Base-by-base conservation (phyloP, 2,113 vertebrate species). In the Columba janthina region DNA sequence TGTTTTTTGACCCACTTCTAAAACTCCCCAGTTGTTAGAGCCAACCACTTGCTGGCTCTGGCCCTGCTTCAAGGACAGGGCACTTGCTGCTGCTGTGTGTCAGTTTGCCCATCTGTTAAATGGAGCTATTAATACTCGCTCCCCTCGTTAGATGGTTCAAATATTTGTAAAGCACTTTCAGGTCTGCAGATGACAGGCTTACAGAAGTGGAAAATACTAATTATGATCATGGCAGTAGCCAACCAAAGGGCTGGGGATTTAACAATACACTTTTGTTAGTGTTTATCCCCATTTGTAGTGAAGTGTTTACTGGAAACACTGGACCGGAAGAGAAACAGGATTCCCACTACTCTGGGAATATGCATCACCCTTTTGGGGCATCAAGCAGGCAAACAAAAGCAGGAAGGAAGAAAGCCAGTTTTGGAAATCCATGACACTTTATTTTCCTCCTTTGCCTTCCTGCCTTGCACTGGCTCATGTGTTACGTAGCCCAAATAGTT, bases 371-470 rank as follows among this genome's bases (percentile, higher is more conserved):
- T 81, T 89, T 26, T 60, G 0, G 88, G 93, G 79, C 83, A 95
- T 70, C 86, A 73, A 50, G 60, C 28, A 82, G 85, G 61, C 85
- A 93, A 86, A 97, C 88, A 94, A 96, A 97, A 89, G 90, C 92
- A 94, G 94, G 96, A 97, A 97, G 93, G 96, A 97, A 95, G 92
- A 80, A 96, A 95, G 85, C 46, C 79, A 86, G 51, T 61, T 93
- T 75, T 91, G 83, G 80, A 96, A 95, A 86, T 64, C 83, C 85
- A 62, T 0, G 1, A 54, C 34, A 36, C 66, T 92, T 82, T 77
- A 84, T 87, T 96, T 85, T 88, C 72, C 20, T 94, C 40, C 88
- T 92, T 95, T 89, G 80, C 86, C 53, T 95, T 95, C 88, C 94
- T 93, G 90, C 67, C 64, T 46, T 1, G 0, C 71, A 79, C 44